These are phyloP conservation scores for Morelia viridis DNA, from an alignment of 2,797 vertebrate species.

Conservation along the genomic window DNA sequence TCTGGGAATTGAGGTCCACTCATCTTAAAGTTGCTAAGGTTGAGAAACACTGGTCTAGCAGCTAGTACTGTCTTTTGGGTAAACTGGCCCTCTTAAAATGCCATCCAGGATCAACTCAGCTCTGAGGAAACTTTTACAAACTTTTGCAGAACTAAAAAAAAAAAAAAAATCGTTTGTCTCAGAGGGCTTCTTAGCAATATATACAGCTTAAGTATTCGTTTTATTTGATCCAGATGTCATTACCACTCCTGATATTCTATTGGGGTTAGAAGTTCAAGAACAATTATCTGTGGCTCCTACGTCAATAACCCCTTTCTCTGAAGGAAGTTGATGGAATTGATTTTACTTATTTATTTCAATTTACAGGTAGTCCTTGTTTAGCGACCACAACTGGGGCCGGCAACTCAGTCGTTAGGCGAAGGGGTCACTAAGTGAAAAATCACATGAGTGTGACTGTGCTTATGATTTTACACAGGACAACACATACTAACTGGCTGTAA, in stretches of 20 bases:
- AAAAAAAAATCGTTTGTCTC: background rate
- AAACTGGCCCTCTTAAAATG: background rate
- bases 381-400: background rate
- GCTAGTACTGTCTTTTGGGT: background rate
- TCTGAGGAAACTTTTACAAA: background rate
- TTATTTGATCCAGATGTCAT: too few species aligned
- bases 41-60: background rate
- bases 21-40: too few species aligned
- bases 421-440: background rate
- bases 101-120: background rate
- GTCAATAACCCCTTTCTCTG: background rate
- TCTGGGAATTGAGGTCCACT: too few species aligned
- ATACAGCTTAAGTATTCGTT: background rate
- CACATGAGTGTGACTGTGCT: background rate
- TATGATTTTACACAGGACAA: background rate
- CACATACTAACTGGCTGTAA: background rate
- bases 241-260: background rate
- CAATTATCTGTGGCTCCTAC: background rate
- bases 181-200: background rate
- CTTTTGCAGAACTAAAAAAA: background rate
- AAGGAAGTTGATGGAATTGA: background rate
- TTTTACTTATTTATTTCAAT: background rate
- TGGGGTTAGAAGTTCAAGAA: background rate
- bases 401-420: background rate
- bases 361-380: background rate